These are phyloP conservation scores for Amphiprion ocellaris DNA, from an alignment of 2,113 vertebrate genomes.

Conservation along the genomic window DNA sequence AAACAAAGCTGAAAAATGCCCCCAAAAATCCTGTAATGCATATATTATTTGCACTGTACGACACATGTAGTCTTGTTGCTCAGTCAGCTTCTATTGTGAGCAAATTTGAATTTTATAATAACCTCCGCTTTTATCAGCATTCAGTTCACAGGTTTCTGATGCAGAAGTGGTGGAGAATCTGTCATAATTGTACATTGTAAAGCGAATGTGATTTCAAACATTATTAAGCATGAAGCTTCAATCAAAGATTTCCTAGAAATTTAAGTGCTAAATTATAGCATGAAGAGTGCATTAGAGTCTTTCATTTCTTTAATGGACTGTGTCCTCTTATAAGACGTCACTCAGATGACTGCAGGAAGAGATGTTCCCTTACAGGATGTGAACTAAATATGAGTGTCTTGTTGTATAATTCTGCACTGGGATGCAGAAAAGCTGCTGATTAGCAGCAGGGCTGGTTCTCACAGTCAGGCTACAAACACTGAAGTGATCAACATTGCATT, in stretches of 20 bases:
- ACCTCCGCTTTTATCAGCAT: background rate
- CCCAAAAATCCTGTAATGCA: no score
- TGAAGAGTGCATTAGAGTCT: background rate
- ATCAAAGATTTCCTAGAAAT: constrained; percentile 5
- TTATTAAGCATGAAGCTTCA: constrained; percentile 20
- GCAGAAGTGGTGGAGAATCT: background rate
- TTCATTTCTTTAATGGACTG: constrained; percentile 27
- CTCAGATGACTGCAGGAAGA: no score
- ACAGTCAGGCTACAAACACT: no score
- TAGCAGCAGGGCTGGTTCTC: no score
- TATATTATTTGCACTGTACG: no score
- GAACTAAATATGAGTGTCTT: background rate
- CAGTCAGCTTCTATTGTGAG: background rate
- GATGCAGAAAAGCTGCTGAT: background rate
- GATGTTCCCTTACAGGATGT: no score
- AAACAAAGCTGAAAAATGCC: no score
- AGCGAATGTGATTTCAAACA: constrained; percentile 21
- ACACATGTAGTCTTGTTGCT: background rate
- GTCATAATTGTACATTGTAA: background rate
- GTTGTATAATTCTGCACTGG: background rate
- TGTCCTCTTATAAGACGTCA: background rate
- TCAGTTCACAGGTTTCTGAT: background rate
- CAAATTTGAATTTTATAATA: constrained; percentile 7
- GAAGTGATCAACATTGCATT: background rate
- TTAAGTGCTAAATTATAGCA: constrained; percentile 15